phyloP scores from a whole-genome alignment of 2,113 vertebrate species.

The Furnarius figulus region DNA sequence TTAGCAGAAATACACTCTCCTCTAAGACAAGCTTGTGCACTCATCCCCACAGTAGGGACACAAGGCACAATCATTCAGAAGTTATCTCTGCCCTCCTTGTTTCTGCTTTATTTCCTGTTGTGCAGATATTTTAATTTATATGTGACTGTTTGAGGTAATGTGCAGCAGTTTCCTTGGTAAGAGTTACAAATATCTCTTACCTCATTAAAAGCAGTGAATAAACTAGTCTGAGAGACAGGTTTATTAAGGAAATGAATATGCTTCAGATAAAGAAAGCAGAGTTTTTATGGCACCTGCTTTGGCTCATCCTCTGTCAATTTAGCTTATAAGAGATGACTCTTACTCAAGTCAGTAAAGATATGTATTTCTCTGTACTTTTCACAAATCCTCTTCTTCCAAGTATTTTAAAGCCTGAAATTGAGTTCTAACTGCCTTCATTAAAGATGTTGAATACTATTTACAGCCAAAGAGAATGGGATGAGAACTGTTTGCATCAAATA shows the following conservation, averaged over 20 bases:
- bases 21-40: not conserved
- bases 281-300: not conserved
- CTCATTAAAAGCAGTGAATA: not conserved
- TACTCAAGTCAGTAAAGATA: not conserved
- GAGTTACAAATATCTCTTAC: not conserved
- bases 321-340: not conserved
- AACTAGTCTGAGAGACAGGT: not conserved
- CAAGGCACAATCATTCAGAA: not conserved
- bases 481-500: not conserved
- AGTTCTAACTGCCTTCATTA: not conserved
- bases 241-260: not conserved
- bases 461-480: not conserved
- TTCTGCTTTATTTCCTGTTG: not conserved
- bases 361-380: not conserved
- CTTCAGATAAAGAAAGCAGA: not conserved
- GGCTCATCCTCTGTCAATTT: not conserved
- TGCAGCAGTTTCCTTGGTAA: not conserved
- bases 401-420: not conserved
- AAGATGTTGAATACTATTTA: not conserved
- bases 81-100: not conserved
- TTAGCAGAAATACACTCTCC: not conserved
- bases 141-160: not conserved
- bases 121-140: not conserved
- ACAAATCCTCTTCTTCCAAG: not conserved
- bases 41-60: not conserved